Conservation (phyloP, 2,888 invertebrate species). For the Cyclophora punctaria region DNA sequence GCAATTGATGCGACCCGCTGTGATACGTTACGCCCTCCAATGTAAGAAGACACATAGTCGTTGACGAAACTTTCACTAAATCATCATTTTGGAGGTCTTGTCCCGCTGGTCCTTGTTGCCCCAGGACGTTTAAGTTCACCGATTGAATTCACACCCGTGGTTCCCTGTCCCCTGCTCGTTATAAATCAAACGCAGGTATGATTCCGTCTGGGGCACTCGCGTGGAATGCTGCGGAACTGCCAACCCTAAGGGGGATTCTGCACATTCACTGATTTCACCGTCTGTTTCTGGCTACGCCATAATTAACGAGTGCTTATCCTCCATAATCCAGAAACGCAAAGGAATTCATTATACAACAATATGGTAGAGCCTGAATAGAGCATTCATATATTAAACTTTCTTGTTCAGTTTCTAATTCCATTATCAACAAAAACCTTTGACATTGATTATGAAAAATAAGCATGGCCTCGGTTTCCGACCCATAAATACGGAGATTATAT, state of each 20-base stretch:
- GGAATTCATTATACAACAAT: not conserved
- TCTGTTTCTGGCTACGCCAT: constrained; percentile 31
- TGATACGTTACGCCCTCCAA: constrained; percentile 44
- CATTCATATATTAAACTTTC: not conserved
- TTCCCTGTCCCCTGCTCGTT: constrained; percentile 61
- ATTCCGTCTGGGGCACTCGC: constrained; percentile 57
- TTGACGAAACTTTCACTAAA: constrained; percentile 12
- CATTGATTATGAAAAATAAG: constrained; percentile 30
- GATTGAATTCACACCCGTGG: constrained; percentile 65
- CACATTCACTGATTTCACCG: constrained; percentile 27
- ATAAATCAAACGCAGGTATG: constrained; percentile 73
- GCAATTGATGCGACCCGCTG: constrained; percentile 60
- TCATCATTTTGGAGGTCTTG: constrained; percentile 30
- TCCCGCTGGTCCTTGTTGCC: constrained; percentile 34
- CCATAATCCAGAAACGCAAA: not conserved
- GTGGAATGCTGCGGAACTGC: constrained; percentile 48
- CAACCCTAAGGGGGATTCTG: constrained; percentile 39
- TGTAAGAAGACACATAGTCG: constrained; percentile 28
- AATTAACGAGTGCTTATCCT: constrained; percentile 25
- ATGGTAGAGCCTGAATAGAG: too few relatives aligned
- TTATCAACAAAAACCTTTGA: constrained; percentile 20
- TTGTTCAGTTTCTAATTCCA: constrained; percentile 12
- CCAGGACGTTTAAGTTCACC: constrained; percentile 47
- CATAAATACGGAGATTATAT: constrained; percentile 49
- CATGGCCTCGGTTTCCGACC: constrained; percentile 34